A percentile compares a stretch with the other conserved stretches of the same genome.
Evolutionary conservation across 2,888 invertebrate genomes (phyloP).

Genomic region (Drosophila fungiperda): DNA sequence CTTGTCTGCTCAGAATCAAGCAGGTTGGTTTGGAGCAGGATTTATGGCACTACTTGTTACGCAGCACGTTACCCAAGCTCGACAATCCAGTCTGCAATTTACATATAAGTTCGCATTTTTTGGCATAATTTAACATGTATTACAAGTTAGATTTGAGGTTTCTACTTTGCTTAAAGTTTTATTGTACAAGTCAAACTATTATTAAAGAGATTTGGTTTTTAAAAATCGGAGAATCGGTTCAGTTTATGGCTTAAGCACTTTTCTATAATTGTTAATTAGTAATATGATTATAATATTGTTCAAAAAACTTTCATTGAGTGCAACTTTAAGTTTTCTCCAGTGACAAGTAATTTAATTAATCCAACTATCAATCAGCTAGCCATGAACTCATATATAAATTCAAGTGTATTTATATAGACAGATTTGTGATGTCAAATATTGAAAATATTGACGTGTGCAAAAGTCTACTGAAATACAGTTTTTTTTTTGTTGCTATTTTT

Average conservation of each 20-base stretch:
- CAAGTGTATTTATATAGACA: constrained; percentile 18
- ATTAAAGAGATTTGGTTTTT: neutral
- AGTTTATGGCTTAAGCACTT: neutral
- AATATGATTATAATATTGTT: neutral
- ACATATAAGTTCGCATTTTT: neutral
- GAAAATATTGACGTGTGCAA: constrained; percentile 15
- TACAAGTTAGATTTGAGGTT: neutral
- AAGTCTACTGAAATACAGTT: constrained; percentile 32
- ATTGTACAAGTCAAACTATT: neutral
- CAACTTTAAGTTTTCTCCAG: neutral
- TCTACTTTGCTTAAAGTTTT: neutral
- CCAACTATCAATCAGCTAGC: neutral
- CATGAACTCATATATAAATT: neutral
- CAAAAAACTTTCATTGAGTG: neutral
- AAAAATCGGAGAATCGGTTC: neutral
- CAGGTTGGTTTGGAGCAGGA: constrained; percentile 33
- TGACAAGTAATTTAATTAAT: neutral
- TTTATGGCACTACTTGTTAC: constrained; percentile 36
- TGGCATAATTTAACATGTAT: neutral
- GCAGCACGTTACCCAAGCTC: constrained; percentile 24
- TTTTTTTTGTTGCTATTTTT: constrained; percentile 11
- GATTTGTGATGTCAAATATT: constrained; percentile 47
- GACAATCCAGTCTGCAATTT: neutral
- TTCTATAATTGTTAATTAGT: neutral
- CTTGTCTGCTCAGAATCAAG: constrained; percentile 31